A percentile compares a stretch with the other conserved stretches of the same genome.
Evolutionary conservation across 2,888 invertebrate genomes (phyloP).

Genomic region (Calliphora vomitoria): DNA sequence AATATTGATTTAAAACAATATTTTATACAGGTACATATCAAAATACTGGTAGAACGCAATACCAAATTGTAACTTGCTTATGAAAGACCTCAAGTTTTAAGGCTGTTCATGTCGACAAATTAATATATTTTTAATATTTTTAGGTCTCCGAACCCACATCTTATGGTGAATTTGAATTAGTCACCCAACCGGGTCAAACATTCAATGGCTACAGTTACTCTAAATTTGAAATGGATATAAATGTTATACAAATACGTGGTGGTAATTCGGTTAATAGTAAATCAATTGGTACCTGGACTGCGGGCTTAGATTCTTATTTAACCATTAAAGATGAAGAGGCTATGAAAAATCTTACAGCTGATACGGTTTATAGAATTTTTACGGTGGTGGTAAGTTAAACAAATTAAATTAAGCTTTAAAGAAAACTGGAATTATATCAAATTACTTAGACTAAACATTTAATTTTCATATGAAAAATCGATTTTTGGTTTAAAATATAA

Average conservation of each 20-base stretch:
- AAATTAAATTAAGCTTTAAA: background rate
- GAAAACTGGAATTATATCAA: no score
- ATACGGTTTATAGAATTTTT: conserved; percentile 93
- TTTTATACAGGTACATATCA: conserved; percentile 87
- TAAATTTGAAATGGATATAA: conserved; percentile 90
- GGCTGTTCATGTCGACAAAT: background rate
- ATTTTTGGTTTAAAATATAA: no score
- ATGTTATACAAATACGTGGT: conserved; percentile 89
- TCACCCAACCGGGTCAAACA: conserved; percentile 86
- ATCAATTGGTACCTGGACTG: conserved; percentile 91
- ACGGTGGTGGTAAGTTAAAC: conserved; percentile 90
- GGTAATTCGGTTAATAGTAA: conserved; percentile 90
- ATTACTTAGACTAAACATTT: no score
- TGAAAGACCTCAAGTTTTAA: no score
- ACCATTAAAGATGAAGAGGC: conserved; percentile 88
- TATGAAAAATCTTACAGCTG: conserved; percentile 91
- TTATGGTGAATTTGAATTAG: conserved; percentile 88
- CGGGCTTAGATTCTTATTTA: conserved; percentile 89
- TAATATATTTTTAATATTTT: background rate
- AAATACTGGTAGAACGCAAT: background rate
- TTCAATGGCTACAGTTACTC: conserved; percentile 90
- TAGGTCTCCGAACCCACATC: conserved; percentile 88
- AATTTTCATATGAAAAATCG: no score
- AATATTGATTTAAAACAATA: conserved; percentile 89
- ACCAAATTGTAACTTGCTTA: no score